Percentiles rank a stretch among this genome's conserved stretches.
Conservation (phyloP, 2,888 invertebrate genomes). For the Meandrusa payeni region DNA sequence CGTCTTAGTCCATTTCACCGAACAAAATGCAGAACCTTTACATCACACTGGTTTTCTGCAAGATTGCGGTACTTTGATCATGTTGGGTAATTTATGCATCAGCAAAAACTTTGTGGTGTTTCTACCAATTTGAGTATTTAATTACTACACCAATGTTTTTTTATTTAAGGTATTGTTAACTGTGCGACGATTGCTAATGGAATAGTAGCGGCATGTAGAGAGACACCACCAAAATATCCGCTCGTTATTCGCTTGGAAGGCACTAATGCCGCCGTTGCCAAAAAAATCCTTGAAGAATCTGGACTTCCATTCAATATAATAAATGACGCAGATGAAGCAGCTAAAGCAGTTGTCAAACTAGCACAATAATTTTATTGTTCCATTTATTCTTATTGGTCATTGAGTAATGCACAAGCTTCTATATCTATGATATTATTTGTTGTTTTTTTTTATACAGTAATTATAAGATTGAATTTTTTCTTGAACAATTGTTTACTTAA, state of each 20-base stretch:
- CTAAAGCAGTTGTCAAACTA: slow-evolving; percentile 88
- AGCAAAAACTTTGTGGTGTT: too few relatives aligned
- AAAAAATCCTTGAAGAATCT: slow-evolving; percentile 89
- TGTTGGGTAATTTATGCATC: too few relatives aligned
- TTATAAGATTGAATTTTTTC: too few relatives aligned
- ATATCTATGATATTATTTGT: too few relatives aligned
- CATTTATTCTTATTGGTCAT: not conserved
- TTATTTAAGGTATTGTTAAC: slow-evolving; percentile 94
- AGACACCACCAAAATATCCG: slow-evolving; percentile 90
- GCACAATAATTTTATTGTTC: slow-evolving; percentile 34
- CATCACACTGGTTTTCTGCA: too few relatives aligned
- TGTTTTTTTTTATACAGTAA: too few relatives aligned
- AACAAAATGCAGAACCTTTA: too few relatives aligned
- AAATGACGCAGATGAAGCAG: slow-evolving; percentile 94
- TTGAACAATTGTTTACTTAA: too few relatives aligned
- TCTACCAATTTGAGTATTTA: too few relatives aligned
- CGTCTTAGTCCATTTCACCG: too few relatives aligned
- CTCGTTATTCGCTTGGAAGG: slow-evolving; percentile 97
- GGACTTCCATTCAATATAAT: slow-evolving; percentile 92
- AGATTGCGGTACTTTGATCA: too few relatives aligned
- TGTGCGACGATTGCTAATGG: slow-evolving; percentile 98
- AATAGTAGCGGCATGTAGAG: slow-evolving; percentile 92
- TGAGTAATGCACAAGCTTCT: not conserved
- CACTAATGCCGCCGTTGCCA: slow-evolving; percentile 93
- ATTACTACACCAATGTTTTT: too few relatives aligned